Conservation (phyloP, 2,113 vertebrate genomes). For the Eptesicus fuscus region DNA sequence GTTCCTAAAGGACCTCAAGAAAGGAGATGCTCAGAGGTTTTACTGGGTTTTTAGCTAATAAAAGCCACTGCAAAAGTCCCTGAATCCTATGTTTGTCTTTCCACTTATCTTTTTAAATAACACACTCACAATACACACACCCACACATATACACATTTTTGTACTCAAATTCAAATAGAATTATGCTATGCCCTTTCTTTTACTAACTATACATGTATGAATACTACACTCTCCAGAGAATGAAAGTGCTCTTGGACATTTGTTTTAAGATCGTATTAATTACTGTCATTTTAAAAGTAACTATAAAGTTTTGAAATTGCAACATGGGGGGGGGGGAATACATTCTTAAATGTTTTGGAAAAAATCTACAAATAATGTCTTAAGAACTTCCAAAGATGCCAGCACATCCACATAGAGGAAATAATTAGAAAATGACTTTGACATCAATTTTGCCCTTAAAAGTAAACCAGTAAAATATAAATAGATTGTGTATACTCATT, state of each 20-base stretch:
- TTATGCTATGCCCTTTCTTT: conserved; percentile 21
- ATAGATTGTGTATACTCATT: neutral
- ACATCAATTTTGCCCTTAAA: neutral
- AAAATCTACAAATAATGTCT: conserved; percentile 8
- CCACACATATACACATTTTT: conserved; percentile 17
- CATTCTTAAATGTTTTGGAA: neutral
- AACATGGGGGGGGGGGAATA: neutral
- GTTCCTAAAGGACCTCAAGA: neutral
- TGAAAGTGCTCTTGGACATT: neutral
- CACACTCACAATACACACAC: neutral
- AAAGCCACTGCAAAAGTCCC: conserved; percentile 31
- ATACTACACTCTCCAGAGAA: neutral
- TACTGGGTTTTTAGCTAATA: neutral
- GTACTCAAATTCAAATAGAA: conserved; percentile 45
- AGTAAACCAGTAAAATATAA: neutral
- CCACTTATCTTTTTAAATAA: conserved; percentile 46
- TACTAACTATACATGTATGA: neutral
- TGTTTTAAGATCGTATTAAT: conserved; percentile 27
- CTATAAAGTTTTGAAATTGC: neutral
- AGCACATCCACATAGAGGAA: neutral
- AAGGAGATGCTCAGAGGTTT: neutral
- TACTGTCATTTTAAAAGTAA: conserved; percentile 15
- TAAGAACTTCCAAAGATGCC: neutral
- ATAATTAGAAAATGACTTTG: neutral
- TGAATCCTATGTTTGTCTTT: conserved; percentile 16